Conservation (phyloP, 2,888 invertebrate genomes). For the Linyphia triangularis region DNA sequence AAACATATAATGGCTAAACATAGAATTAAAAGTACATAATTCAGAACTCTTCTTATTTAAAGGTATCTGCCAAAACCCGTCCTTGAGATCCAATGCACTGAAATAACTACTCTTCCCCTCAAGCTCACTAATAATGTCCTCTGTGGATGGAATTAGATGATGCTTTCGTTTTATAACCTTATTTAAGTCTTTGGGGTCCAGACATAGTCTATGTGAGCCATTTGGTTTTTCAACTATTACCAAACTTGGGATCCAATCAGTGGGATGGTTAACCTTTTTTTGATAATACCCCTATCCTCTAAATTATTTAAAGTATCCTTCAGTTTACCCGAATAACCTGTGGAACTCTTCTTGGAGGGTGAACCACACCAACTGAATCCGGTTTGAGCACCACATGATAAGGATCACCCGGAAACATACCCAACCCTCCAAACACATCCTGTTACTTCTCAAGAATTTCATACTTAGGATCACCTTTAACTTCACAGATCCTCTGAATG, state of each 20-base stretch:
- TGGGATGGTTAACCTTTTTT: too few relatives aligned
- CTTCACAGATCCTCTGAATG: too few relatives aligned
- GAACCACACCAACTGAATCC: background rate
- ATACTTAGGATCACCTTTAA: too few relatives aligned
- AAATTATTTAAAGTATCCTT: too few relatives aligned
- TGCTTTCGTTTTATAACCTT: constrained; percentile 7
- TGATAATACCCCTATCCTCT: too few relatives aligned
- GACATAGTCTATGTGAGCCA: background rate
- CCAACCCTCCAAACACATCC: background rate
- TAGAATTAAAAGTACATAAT: background rate
- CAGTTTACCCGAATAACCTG: constrained; percentile 4
- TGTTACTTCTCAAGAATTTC: too few relatives aligned
- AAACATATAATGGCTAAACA: background rate
- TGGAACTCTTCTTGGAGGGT: constrained; percentile 33
- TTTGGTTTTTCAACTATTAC: background rate
- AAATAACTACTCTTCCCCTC: constrained; percentile 1
- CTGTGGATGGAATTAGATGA: background rate
- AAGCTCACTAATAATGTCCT: constrained; percentile 8
- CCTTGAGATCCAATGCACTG: constrained; percentile 12
- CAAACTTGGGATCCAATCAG: too few relatives aligned
- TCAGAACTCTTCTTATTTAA: background rate
- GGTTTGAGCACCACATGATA: background rate
- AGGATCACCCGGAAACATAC: background rate
- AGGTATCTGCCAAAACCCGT: constrained; percentile 17
- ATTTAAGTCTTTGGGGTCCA: constrained; percentile 21